phyloP scores from a whole-genome alignment of 2,797 vertebrate species.

The Selene dorsalis region DNA sequence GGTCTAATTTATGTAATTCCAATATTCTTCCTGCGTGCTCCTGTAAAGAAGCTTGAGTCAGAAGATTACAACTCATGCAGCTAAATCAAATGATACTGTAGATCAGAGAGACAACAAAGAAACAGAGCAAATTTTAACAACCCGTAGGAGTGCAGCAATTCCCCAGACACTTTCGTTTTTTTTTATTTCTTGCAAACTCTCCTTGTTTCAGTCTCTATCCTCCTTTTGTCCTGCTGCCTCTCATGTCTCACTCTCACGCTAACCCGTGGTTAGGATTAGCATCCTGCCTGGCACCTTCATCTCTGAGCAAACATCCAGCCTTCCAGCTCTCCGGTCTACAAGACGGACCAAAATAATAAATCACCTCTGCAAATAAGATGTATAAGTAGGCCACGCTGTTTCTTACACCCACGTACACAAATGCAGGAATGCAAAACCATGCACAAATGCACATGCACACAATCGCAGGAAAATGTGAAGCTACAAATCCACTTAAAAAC shows the following conservation, averaged over 20 bases:
- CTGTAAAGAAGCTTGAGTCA: constrained; percentile 7
- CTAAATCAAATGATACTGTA: background rate
- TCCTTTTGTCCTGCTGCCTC: constrained; percentile 1
- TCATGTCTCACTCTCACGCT: constrained; percentile 16
- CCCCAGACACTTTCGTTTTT: constrained; percentile 10
- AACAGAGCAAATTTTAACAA: background rate
- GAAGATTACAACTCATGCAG: background rate
- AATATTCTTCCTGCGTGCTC: background rate
- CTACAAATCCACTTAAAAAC: constrained; percentile 26
- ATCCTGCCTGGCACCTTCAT: constrained; percentile 32
- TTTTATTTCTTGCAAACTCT: background rate
- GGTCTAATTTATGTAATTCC: background rate
- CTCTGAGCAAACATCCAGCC: constrained; percentile 31
- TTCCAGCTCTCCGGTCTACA: constrained; percentile 32
- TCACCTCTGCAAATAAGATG: constrained; percentile 49
- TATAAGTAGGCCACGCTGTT: constrained; percentile 56
- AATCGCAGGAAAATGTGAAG: constrained; percentile 1
- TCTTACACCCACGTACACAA: constrained; percentile 44
- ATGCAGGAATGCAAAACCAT: constrained; percentile 41
- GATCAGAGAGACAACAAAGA: background rate
- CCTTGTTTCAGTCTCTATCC: background rate
- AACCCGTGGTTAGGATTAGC: constrained; percentile 41
- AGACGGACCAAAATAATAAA: constrained; percentile 55
- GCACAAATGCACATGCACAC: constrained; percentile 27
- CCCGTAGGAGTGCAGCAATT: constrained; percentile 10